phyloP scores from a whole-genome alignment of 2,888 invertebrate genomes.

The Magallana nippona region DNA sequence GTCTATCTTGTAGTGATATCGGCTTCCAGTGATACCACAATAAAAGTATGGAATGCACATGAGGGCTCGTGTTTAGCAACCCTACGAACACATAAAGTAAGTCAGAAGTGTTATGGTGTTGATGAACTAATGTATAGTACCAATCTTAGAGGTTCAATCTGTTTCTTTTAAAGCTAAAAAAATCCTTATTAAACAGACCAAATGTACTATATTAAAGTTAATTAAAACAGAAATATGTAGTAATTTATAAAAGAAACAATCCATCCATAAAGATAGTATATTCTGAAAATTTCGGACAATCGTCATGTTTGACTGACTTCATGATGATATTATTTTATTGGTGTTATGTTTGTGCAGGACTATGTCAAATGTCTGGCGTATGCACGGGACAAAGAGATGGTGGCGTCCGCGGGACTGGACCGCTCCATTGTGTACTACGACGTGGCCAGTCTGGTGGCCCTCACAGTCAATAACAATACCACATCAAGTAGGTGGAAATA shows the following conservation, averaged over 20 bases:
- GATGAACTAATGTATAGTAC: too few relatives aligned
- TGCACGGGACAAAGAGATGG: conserved; percentile 94
- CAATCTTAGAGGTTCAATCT: too few relatives aligned
- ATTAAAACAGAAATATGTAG: too few relatives aligned
- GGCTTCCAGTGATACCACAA: conserved; percentile 99
- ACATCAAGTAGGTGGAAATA: conserved; percentile 88
- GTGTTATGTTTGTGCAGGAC: conserved; percentile 82
- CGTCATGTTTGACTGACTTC: too few relatives aligned
- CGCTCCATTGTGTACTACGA: conserved; percentile 99
- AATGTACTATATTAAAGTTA: too few relatives aligned
- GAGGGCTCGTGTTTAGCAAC: conserved; percentile 99
- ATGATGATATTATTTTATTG: too few relatives aligned
- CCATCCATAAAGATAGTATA: too few relatives aligned
- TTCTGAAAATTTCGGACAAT: too few relatives aligned
- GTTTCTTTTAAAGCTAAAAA: too few relatives aligned
- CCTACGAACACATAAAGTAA: conserved; percentile 92
- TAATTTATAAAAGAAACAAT: too few relatives aligned
- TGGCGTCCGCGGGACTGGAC: conserved; percentile 97
- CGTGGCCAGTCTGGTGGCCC: conserved; percentile 96
- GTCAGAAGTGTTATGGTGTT: too few relatives aligned
- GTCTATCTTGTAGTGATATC: conserved; percentile 89
- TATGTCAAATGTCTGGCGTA: conserved; percentile 99
- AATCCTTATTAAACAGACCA: too few relatives aligned
- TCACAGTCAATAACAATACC: conserved; percentile 98
- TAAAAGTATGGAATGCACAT: conserved; percentile 99